Percentiles rank a stretch among this genome's conserved stretches.
phyloP scores from a whole-genome alignment of 2,888 invertebrate genomes.

The Brachypterus glaber region DNA sequence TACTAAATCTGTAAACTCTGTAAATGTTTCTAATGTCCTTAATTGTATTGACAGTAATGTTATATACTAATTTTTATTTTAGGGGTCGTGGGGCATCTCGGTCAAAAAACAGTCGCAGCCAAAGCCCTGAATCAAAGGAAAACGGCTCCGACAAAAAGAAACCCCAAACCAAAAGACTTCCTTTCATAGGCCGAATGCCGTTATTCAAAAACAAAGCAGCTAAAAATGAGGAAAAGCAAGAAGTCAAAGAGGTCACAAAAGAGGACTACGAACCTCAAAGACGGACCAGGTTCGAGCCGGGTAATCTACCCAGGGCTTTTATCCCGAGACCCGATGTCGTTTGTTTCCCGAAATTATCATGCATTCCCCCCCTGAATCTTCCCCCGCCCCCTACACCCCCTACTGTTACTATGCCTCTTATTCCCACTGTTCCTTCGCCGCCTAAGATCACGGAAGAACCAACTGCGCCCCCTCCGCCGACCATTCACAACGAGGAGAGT shows the following conservation, averaged over 20 bases:
- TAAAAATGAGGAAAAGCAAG: conserved; percentile 41
- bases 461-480: conserved; percentile 24
- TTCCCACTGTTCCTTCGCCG: conserved; percentile 29
- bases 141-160: conserved; percentile 28
- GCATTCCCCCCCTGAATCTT: conserved; percentile 32
- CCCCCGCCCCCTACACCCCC: conserved; percentile 28
- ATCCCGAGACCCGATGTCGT: conserved; percentile 40
- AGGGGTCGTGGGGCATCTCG: too few relatives aligned
- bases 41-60: too few relatives aligned
- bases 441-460: conserved; percentile 26
- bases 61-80: too few relatives aligned
- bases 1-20: too few relatives aligned
- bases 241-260: conserved; percentile 44
- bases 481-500: conserved; percentile 16
- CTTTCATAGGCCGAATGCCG: conserved; percentile 80
- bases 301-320: conserved; percentile 36
- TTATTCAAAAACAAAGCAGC: conserved; percentile 55
- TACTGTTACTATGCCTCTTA: conserved; percentile 7
- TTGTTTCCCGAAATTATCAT: conserved; percentile 38
- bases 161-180: conserved; percentile 58
- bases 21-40: too few relatives aligned
- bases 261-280: conserved; percentile 38
- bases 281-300: conserved; percentile 37
- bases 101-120: conserved; percentile 14
- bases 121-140: conserved; percentile 15